phyloP scores from a whole-genome alignment of 1,140 invertebrate species.

The Anastrepha obliqua region DNA sequence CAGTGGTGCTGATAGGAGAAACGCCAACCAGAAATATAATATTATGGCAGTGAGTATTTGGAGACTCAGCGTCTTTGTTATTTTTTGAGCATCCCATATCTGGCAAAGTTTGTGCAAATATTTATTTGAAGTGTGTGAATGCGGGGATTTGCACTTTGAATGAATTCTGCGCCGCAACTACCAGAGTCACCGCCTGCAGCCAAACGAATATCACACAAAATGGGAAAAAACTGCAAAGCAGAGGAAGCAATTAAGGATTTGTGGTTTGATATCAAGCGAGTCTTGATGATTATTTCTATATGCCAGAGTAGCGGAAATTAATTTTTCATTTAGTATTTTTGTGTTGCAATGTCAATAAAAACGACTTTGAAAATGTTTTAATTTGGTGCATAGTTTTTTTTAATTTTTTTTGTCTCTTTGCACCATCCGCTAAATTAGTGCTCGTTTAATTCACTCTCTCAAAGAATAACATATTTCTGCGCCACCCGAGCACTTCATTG shows the following conservation, averaged over 20 bases:
- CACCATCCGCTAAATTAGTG: neutral
- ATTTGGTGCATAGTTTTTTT: neutral
- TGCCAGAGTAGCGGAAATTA: neutral
- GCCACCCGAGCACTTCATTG: neutral
- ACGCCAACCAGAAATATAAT: neutral
- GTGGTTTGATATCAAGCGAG: neutral
- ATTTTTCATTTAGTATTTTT: neutral
- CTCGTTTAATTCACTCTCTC: neutral
- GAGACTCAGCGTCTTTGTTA: neutral
- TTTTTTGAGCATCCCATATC: neutral
- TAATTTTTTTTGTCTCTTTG: neutral
- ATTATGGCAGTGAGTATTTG: neutral
- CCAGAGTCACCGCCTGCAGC: neutral
- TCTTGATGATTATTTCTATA: neutral
- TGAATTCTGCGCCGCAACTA: neutral
- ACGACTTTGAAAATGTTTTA: neutral
- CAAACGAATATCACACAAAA: neutral
- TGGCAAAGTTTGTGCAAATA: neutral
- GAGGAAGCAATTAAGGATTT: slow-evolving; percentile 7
- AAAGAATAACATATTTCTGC: neutral
- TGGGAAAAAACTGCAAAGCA: neutral
- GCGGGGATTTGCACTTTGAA: neutral
- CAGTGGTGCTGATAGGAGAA: neutral
- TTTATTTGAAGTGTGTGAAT: neutral
- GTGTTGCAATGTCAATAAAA: too few species aligned